These are phyloP conservation scores for Clarias gariepinus DNA, from an alignment of 2,113 vertebrate species.

Conservation along the genomic window DNA sequence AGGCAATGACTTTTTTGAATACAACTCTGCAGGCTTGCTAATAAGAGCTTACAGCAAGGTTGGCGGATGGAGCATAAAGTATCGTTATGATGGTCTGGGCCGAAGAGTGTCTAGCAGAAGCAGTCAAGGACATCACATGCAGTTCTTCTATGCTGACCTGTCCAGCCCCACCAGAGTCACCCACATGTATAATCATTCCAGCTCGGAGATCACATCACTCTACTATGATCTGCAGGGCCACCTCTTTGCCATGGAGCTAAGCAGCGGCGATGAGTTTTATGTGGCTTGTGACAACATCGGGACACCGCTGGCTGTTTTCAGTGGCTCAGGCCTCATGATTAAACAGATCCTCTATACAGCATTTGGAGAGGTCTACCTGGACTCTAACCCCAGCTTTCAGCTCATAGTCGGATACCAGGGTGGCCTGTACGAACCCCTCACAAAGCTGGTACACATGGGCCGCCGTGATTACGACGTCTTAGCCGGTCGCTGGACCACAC, in stretches of 20 bases:
- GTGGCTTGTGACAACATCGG: conserved; percentile 97
- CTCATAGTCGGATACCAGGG: conserved; percentile 93
- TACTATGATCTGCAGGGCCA: conserved; percentile 98
- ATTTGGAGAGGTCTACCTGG: conserved; percentile 95
- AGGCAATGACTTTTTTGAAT: conserved; percentile 93
- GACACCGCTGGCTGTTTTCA: conserved; percentile 95
- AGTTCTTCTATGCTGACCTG: conserved; percentile 97
- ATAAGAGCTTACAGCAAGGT: conserved; percentile 89
- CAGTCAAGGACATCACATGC: conserved; percentile 86
- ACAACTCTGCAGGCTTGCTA: conserved; percentile 90
- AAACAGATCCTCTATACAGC: conserved; percentile 95
- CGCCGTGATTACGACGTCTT: conserved; percentile 92
- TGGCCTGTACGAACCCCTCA: conserved; percentile 93
- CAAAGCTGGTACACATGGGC: conserved; percentile 93
- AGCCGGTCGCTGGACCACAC: conserved; percentile 94
- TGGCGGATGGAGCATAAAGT: conserved; percentile 87
- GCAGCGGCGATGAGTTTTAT: conserved; percentile 94
- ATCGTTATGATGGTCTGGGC: conserved; percentile 92
- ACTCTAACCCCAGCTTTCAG: conserved; percentile 94
- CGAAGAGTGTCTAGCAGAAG: conserved; percentile 90
- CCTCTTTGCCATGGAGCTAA: conserved; percentile 96
- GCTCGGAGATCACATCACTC: conserved; percentile 94
- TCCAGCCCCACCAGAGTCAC: conserved; percentile 93
- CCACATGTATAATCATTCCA: conserved; percentile 97
- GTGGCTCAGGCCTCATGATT: conserved; percentile 93